A percentile compares a stretch with the other conserved stretches of the same genome.
phyloP scores from a whole-genome alignment of 2,888 invertebrate species.

The Zootermopsis nevadensis region DNA sequence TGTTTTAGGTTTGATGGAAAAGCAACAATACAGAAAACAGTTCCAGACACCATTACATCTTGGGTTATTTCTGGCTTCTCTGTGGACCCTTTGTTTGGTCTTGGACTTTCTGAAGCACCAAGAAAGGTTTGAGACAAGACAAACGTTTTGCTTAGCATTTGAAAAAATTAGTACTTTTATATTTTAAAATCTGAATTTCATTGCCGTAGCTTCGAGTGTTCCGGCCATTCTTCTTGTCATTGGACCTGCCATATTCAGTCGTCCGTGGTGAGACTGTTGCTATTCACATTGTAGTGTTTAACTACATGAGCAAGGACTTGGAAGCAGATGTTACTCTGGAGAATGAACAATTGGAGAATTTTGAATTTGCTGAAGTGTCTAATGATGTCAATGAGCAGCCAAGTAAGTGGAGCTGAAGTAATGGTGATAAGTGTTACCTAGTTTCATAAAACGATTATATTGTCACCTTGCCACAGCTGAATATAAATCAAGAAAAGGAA shows the following conservation, averaged over 20 bases:
- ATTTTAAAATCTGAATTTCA: background rate
- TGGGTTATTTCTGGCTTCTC: conserved; percentile 89
- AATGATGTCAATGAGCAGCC: conserved; percentile 78
- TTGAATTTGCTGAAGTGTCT: conserved; percentile 82
- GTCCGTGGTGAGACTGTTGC: conserved; percentile 91
- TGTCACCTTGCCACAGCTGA: too few species aligned
- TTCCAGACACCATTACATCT: conserved; percentile 87
- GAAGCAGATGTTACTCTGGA: conserved; percentile 86
- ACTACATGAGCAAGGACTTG: conserved; percentile 83
- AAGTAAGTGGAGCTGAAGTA: conserved; percentile 66
- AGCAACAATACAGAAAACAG: conserved; percentile 67
- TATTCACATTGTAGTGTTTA: conserved; percentile 88
- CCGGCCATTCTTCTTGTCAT: conserved; percentile 84
- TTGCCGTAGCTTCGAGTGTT: conserved; percentile 74
- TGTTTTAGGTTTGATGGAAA: conserved; percentile 53
- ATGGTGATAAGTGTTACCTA: too few species aligned
- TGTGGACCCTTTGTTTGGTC: conserved; percentile 78
- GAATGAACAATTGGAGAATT: conserved; percentile 78
- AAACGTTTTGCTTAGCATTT: background rate
- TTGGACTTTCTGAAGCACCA: conserved; percentile 78
- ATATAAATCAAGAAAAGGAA: too few species aligned
- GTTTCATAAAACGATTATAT: too few species aligned
- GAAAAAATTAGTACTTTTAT: background rate
- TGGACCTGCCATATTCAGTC: conserved; percentile 89
- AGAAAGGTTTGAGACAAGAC: conserved; percentile 66